Evolutionary conservation across 2,888 invertebrate species (phyloP).

Genomic region (Zeuzera pyrina): DNA sequence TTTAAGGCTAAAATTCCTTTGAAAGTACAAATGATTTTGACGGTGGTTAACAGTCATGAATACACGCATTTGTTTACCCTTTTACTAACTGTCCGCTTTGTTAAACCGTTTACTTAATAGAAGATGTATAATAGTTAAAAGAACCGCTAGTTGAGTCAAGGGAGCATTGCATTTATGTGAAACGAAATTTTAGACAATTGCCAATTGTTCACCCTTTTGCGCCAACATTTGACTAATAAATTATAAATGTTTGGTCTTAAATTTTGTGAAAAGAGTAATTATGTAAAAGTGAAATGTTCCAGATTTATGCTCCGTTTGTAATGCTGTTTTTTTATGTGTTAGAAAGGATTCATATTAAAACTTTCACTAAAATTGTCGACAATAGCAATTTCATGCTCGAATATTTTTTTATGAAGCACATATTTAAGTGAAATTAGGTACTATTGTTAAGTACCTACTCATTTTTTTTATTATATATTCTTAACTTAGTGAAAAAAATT

Average conservation of each 20-base stretch:
- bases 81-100: conserved; percentile 52
- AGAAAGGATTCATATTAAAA: not conserved
- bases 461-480: no score
- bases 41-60: not conserved
- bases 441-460: no score
- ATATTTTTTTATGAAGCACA: no score
- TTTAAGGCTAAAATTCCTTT: not conserved
- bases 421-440: no score
- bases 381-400: no score
- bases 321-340: not conserved
- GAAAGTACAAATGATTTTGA: not conserved
- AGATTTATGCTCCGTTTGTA: conserved; percentile 6
- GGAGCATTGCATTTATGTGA: conserved; percentile 63
- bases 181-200: conserved; percentile 24
- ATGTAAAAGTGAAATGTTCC: conserved; percentile 68
- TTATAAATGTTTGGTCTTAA: conserved; percentile 25
- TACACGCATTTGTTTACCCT: conserved; percentile 34
- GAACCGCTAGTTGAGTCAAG: conserved; percentile 51
- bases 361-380: not conserved
- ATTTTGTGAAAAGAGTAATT: conserved; percentile 55
- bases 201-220: conserved; percentile 32
- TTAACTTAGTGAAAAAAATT: no score
- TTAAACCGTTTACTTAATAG: conserved; percentile 27
- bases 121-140: conserved; percentile 30
- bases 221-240: conserved; percentile 54